Base-by-base conservation (phyloP, 1,140 invertebrate species). In the Dendrolimus punctatus region DNA sequence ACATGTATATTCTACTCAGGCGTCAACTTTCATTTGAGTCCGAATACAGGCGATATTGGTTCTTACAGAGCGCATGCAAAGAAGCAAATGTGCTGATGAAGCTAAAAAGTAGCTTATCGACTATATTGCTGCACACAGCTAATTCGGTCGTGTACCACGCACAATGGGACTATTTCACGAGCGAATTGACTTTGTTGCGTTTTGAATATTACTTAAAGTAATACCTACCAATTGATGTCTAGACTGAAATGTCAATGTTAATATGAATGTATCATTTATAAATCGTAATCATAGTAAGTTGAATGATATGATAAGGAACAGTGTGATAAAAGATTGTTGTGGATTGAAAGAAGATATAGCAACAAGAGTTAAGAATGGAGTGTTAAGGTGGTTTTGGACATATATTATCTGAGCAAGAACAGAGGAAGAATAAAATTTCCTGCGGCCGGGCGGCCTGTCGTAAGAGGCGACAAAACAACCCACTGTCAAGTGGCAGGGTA, bases 141-240 rank as follows among this genome's bases (percentile, higher is more conserved):
- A 78, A 80, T 79, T 78, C 68, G 68, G 68, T 73, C 66, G 71
- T 58, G 63, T 73, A 66, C 56, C 62, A 64, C 51, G 49, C 66
- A 83, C 80, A 83, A 83, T 83, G 74, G 70, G 56, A 68, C 69
- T 76, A 80, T 80, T 83, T 80, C 80, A 83, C 76, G 80, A 73
- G 50, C 71, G 70, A 66, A 67, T 77, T 73, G 55, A 71, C 69
- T 75, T 80, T 72, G 67, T 73, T 66, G 58, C 69, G 61, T 62
- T 64, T 66, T 67, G 64, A 58, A 54, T 62, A 49, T 58, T 67
- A 73, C 68, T 65, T 65, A 65, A 55, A 10, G 7, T 40, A 5
- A 40, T 8, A 9, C 23, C 39, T 39, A 39, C 23, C 9, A n/a
- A 49, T 49, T 40, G 8, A 10, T 44, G 39, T 45, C 6, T n/a